These are phyloP conservation scores for Chydorus sphaericus DNA, from an alignment of 2,888 invertebrate genomes.

Conservation along the genomic window DNA sequence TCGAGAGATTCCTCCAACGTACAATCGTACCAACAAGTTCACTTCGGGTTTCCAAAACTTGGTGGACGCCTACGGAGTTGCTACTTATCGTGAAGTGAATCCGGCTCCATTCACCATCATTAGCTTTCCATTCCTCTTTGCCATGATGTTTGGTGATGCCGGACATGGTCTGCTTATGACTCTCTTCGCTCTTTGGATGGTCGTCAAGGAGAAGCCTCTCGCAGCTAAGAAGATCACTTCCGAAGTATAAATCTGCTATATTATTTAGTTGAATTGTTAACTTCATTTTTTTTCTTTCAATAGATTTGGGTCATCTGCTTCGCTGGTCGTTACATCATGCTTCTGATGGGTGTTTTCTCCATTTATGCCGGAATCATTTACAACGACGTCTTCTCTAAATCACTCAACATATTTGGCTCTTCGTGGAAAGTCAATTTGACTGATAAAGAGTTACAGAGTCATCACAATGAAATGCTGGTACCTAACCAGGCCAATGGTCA, in stretches of 20 bases:
- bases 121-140: slow-evolving; percentile 94
- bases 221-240: slow-evolving; percentile 74
- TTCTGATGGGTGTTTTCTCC: slow-evolving; percentile 93
- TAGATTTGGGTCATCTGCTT: slow-evolving; percentile 97
- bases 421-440: slow-evolving; percentile 46
- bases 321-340: slow-evolving; percentile 90
- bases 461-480: slow-evolving; percentile 40
- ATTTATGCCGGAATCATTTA: slow-evolving; percentile 97
- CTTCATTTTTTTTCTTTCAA: background rate
- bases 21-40: slow-evolving; percentile 91
- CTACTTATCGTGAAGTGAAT: slow-evolving; percentile 91
- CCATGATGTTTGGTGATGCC: slow-evolving; percentile 97
- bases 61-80: slow-evolving; percentile 92
- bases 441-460: slow-evolving; percentile 9
- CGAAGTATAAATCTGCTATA: slow-evolving; percentile 45
- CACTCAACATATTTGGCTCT: slow-evolving; percentile 85
- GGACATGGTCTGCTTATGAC: slow-evolving; percentile 91
- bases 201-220: slow-evolving; percentile 79
- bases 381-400: slow-evolving; percentile 94
- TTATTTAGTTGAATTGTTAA: too few relatives aligned
- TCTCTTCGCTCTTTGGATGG: slow-evolving; percentile 88
- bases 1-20: slow-evolving; percentile 80
- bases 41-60: slow-evolving; percentile 86
- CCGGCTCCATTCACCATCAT: slow-evolving; percentile 93
- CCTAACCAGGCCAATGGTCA: slow-evolving; percentile 32